Conservation (phyloP, 2,113 vertebrate genomes). For the Ellobius talpinus region DNA sequence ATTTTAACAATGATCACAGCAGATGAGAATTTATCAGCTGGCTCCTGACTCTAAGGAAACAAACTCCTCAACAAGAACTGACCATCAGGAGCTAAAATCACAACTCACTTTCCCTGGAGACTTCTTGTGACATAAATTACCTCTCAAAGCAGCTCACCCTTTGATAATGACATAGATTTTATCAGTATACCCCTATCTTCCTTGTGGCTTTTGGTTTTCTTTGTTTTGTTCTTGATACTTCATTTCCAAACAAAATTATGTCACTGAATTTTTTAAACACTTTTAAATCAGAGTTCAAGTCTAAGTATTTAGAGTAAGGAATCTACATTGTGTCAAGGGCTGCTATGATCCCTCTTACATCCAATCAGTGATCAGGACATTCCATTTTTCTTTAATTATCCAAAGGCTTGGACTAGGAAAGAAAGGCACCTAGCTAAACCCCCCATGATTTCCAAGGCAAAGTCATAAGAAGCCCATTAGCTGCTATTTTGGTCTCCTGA, state of each 20-base stretch:
- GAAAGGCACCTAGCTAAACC: neutral
- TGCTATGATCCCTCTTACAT: neutral
- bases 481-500: neutral
- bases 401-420: neutral
- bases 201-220: neutral
- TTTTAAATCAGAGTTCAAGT: neutral
- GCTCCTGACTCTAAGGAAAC: neutral
- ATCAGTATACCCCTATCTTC: neutral
- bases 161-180: neutral
- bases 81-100: neutral
- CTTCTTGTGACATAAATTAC: neutral
- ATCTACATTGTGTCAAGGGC: neutral
- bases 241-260: slow-evolving; percentile 23
- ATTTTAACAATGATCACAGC: slow-evolving; percentile 4
- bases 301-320: neutral
- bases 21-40: neutral
- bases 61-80: neutral
- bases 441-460: neutral
- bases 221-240: neutral
- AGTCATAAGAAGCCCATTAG: neutral
- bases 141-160: neutral
- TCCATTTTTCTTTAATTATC: neutral
- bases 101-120: neutral
- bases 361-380: neutral
- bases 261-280: neutral